Base-by-base conservation (phyloP, 2,113 vertebrate genomes). In the Formicarius rufipectus region DNA sequence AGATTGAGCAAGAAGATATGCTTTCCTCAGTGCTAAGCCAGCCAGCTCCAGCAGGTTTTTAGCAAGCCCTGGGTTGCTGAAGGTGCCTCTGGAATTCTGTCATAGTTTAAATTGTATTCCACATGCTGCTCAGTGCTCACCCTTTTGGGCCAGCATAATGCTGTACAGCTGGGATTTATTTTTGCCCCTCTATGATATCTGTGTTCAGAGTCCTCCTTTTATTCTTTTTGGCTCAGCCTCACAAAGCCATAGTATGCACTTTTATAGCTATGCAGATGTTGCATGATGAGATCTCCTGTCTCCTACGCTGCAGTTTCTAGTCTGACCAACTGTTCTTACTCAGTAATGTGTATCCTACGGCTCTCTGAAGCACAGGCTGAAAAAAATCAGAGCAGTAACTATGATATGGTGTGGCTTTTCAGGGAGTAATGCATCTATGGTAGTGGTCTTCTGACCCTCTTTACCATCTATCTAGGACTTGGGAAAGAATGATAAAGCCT, bases 211-310 rank as follows among this genome's bases (percentile, higher is more conserved):
- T 71, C 30, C 13, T 81, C 31, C 20, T 85, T 83, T 77, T 56
- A 44, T 55, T 68, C 47, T 63, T 91, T 56, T 84, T 73, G 58
- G 49, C 55, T 94, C 55, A 83, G 55, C 33, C 42, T 72, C 68
- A 50, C 27, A 88, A 87, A 85, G 59, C 40, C 35, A 55, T 9
- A 25, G 31, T 16, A 14, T 55, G 56, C 11, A 12, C 16, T 92
- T 92, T 71, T 71, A 84, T 28, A 76, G 66, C 67, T 90, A 42
- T 91, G 74, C 75, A 96, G 93, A 93, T 93, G 59, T 83, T 93
- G 80, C 58, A 77, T 55, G 87, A 95, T 85, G 50, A 80, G 62
- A 80, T 84, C 68, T 89, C 74, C 72, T 93, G 37, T 37, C 78
- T 94, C 89, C 84, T 66, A 50, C 2, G 0, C 30, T 80, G 47